Evolutionary conservation across 2,888 invertebrate genomes (phyloP).

Genomic region (Halictus ligatus): DNA sequence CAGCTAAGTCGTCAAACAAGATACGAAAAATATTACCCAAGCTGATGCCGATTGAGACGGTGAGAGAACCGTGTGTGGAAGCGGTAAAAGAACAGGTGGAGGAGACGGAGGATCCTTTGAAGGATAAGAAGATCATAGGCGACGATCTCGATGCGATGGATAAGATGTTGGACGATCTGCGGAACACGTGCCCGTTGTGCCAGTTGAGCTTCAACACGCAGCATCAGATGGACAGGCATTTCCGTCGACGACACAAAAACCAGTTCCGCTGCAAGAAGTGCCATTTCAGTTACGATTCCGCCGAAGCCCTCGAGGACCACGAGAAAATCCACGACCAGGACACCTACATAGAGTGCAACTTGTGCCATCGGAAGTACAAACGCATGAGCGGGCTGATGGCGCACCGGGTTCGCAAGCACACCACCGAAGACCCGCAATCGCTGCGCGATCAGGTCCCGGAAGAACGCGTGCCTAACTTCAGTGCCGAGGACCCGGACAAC

Average conservation of each 20-base stretch:
- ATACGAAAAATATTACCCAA: background rate
- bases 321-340: constrained; percentile 62
- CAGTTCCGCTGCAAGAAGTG: constrained; percentile 69
- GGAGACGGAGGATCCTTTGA: background rate
- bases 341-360: constrained; percentile 53
- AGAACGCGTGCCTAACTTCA: too few species aligned
- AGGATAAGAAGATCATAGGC: background rate
- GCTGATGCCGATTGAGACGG: background rate
- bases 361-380: constrained; percentile 68
- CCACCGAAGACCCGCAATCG: constrained; percentile 49
- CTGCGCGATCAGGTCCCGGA: background rate
- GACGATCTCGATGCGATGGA: constrained; percentile 50
- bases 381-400: constrained; percentile 60
- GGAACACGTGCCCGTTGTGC: constrained; percentile 70
- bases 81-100: background rate
- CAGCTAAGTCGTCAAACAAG: background rate
- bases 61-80: background rate
- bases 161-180: constrained; percentile 53
- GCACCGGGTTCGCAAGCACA: constrained; percentile 66
- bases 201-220: constrained; percentile 64
- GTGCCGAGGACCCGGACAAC: background rate
- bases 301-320: constrained; percentile 54
- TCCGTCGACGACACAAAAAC: constrained; percentile 62
- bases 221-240: constrained; percentile 63
- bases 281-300: constrained; percentile 42